These are phyloP conservation scores for Hypselothyrea guttata DNA, from an alignment of 2,888 invertebrate genomes.

Conservation along the genomic window DNA sequence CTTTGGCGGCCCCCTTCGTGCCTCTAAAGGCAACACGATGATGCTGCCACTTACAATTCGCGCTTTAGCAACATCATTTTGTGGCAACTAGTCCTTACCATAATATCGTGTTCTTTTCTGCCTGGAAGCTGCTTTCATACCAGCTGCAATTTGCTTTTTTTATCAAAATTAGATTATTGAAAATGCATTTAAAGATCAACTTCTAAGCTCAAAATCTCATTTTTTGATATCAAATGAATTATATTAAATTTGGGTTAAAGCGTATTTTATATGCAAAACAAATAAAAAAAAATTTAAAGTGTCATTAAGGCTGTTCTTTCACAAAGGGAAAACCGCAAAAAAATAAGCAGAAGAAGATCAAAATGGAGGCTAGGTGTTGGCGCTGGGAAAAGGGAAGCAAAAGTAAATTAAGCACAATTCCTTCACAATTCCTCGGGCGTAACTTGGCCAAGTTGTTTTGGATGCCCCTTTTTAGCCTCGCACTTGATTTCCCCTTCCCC, in stretches of 20 bases:
- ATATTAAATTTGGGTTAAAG: constrained; percentile 43
- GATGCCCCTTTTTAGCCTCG: constrained; percentile 25
- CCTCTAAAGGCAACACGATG: constrained; percentile 40
- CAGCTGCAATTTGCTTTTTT: too few species aligned
- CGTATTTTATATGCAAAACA: constrained; percentile 39
- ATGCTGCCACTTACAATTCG: constrained; percentile 68
- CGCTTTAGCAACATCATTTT: constrained; percentile 57
- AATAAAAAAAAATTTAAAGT: constrained; percentile 56
- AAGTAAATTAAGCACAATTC: constrained; percentile 70
- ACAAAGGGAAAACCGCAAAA: constrained; percentile 26
- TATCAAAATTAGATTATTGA: too few species aligned
- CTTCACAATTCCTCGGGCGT: constrained; percentile 64
- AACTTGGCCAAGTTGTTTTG: constrained; percentile 48
- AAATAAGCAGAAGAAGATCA: constrained; percentile 17
- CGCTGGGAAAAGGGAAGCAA: constrained; percentile 37
- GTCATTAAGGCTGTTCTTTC: constrained; percentile 49
- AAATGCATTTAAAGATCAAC: too few species aligned
- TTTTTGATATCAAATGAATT: constrained; percentile 44
- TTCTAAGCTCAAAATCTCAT: too few species aligned
- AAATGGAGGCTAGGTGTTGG: constrained; percentile 2
- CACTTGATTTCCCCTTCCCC: background rate
- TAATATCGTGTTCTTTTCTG: constrained; percentile 9
- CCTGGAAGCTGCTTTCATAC: too few species aligned
- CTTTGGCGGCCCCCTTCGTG: background rate
- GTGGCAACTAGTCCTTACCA: constrained; percentile 20